Conservation (phyloP, 1,140 invertebrate genomes). For the Doryteuthis pealeii region DNA sequence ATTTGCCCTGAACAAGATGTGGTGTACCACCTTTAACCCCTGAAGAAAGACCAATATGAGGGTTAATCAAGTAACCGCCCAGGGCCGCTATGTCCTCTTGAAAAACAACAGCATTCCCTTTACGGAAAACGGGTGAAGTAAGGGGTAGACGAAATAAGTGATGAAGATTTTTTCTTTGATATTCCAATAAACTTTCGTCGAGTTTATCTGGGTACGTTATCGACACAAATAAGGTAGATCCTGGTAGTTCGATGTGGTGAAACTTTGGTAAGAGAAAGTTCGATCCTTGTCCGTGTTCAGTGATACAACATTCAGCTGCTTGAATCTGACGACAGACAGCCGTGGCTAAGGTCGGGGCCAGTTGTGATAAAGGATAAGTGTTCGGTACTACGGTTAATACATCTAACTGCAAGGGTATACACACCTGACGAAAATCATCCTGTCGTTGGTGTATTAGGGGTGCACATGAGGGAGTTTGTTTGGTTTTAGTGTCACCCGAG, state of each 20-base stretch:
- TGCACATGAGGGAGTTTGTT: background rate
- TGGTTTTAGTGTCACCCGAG: background rate
- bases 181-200: constrained; percentile 62
- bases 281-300: background rate
- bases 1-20: constrained; percentile 79
- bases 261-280: background rate
- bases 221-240: background rate
- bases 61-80: constrained; percentile 70
- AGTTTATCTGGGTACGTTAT: background rate
- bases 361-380: background rate
- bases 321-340: background rate
- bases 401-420: background rate
- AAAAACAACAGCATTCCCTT: constrained; percentile 70
- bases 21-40: constrained; percentile 64
- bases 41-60: constrained; percentile 68
- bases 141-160: constrained; percentile 69
- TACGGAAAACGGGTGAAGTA: constrained; percentile 72
- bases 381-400: background rate
- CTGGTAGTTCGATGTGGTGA: background rate
- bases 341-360: background rate
- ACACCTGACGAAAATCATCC: background rate
- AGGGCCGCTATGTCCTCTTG: constrained; percentile 56
- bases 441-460: background rate
- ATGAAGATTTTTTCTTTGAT: constrained; percentile 68
- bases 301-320: background rate